Conservation (phyloP, 37 sponge, comb jelly and placozoan genomes). For the Diacarnus erythraeanus region DNA sequence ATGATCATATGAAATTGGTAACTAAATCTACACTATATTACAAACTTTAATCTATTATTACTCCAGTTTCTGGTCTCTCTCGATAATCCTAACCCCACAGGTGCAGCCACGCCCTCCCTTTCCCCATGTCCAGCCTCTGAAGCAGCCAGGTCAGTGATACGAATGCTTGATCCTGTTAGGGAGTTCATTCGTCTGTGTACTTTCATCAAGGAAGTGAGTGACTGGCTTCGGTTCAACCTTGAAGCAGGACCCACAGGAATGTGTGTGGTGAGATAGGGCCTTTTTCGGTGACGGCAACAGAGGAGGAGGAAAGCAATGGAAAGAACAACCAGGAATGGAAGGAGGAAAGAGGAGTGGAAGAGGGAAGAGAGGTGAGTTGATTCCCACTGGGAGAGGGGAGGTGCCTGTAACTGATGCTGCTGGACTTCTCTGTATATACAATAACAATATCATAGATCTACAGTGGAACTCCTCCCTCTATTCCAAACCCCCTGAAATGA, state of each 20-base stretch:
- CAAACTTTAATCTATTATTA: neutral
- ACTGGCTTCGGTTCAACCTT: neutral
- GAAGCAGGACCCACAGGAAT: neutral
- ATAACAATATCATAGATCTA: no score
- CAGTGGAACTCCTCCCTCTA: no score
- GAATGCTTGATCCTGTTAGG: neutral
- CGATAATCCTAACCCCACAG: neutral
- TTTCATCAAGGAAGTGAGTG: neutral
- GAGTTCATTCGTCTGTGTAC: conserved; percentile 6
- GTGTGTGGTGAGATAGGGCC: neutral
- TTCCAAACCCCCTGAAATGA: no score
- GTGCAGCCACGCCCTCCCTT: neutral
- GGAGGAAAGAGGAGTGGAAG: conserved; percentile 25
- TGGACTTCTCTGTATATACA: conserved; percentile 31
- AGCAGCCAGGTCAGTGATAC: neutral
- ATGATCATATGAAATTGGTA: no score
- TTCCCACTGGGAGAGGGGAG: neutral
- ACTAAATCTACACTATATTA: no score
- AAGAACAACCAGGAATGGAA: conserved; percentile 32
- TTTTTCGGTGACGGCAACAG: conserved; percentile 20
- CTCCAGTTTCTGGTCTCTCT: neutral
- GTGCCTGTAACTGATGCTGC: conserved; percentile 15
- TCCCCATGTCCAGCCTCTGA: neutral
- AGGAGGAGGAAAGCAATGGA: conserved; percentile 16
- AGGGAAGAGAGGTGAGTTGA: neutral